These are phyloP conservation scores for Benitochromis conjunctus DNA, from an alignment of 2,113 vertebrate genomes.

Conservation along the genomic window DNA sequence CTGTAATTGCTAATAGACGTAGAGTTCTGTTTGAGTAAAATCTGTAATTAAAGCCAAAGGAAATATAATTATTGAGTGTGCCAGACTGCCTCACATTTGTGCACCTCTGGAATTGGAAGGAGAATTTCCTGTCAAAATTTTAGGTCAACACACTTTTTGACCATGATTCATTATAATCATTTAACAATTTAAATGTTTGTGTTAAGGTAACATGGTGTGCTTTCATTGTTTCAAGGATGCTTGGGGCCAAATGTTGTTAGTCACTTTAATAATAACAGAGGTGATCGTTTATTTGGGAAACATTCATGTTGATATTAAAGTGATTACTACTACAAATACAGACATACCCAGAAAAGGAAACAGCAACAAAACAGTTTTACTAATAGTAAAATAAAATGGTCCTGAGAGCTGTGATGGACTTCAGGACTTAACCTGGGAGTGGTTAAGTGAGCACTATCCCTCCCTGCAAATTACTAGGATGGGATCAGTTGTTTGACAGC, in stretches of 20 bases:
- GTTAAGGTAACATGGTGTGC: neutral
- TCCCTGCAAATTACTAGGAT: accelerated
- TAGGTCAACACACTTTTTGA: neutral
- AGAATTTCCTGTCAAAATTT: neutral
- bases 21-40: slow-evolving; percentile 7
- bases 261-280: neutral
- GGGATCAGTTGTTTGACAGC: neutral
- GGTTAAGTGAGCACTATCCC: neutral
- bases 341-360: neutral
- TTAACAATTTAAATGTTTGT: neutral
- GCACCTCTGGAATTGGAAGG: neutral
- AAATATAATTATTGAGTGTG: neutral
- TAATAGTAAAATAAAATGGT: neutral
- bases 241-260: neutral
- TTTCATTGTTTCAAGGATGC: neutral
- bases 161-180: neutral
- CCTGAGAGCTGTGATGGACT: neutral
- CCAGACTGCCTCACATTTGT: neutral
- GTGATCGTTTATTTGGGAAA: neutral
- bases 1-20: neutral
- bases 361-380: neutral
- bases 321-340: neutral
- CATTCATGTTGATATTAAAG: neutral
- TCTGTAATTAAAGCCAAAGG: neutral
- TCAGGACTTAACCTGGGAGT: neutral